These are phyloP conservation scores for Littorina saxatilis DNA, from an alignment of 1,140 invertebrate species.

Conservation along the genomic window DNA sequence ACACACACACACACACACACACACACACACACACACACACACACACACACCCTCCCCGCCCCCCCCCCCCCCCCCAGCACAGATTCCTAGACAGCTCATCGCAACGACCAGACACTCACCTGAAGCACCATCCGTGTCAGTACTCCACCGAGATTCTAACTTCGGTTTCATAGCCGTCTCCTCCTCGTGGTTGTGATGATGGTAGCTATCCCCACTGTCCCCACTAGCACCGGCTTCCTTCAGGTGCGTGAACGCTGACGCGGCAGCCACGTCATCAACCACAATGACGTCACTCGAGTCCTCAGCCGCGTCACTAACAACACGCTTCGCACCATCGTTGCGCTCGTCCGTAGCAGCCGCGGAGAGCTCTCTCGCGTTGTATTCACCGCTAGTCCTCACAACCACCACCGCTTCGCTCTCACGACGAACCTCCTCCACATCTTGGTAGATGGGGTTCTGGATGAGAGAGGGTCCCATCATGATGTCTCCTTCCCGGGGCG, in stretches of 20 bases:
- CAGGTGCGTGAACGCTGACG: background rate
- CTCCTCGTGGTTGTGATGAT: background rate
- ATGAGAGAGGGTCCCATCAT: background rate
- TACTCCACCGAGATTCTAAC: background rate
- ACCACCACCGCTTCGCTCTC: background rate
- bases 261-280: background rate
- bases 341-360: background rate
- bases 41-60: constrained; percentile 27
- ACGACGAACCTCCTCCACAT: background rate
- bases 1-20: too few species aligned
- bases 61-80: too few species aligned
- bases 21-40: background rate
- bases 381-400: background rate
- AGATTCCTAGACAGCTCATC: too few species aligned
- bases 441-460: constrained; percentile 28
- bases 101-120: too few species aligned
- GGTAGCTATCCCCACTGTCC: background rate
- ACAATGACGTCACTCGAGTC: background rate
- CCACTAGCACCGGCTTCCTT: background rate
- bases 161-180: background rate
- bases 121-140: constrained; percentile 9
- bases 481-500: background rate
- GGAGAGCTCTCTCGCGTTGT: background rate
- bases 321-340: background rate
- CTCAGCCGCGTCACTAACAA: background rate